Percentiles rank a stretch among this genome's conserved stretches.
Conservation (phyloP, 2,113 vertebrate species). For the rat (Rattus norvegicus) region DNA sequence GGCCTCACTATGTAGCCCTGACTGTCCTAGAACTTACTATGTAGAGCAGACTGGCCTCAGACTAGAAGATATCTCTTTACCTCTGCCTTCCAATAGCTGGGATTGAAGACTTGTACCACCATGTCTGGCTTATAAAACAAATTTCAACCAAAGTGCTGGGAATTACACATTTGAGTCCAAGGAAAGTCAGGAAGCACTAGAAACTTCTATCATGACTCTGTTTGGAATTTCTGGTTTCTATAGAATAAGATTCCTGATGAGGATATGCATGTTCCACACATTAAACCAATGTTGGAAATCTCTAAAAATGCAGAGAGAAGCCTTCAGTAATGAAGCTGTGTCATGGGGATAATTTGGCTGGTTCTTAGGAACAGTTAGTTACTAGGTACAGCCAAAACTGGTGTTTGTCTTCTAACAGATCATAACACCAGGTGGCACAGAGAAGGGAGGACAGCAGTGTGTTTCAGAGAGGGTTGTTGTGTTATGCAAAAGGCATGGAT, state of each 20-base stretch:
- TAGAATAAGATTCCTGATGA: slow-evolving; percentile 24
- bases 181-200: neutral
- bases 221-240: slow-evolving; percentile 54
- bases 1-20: neutral
- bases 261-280: neutral
- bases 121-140: neutral
- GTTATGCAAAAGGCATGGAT: slow-evolving; percentile 48
- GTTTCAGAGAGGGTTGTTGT: neutral
- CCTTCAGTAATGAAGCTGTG: slow-evolving; percentile 46
- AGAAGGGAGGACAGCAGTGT: neutral
- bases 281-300: slow-evolving; percentile 32
- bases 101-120: neutral
- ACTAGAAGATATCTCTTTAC: neutral
- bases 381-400: slow-evolving; percentile 58
- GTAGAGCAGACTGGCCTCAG: neutral
- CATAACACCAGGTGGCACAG: slow-evolving; percentile 64
- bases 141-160: neutral
- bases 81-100: neutral
- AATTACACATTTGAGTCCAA: neutral
- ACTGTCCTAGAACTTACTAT: neutral
- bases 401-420: slow-evolving; percentile 75
- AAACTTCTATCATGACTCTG: neutral
- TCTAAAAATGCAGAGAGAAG: slow-evolving; percentile 72
- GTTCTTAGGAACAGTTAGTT: slow-evolving; percentile 74
- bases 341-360: slow-evolving; percentile 70